Percentiles rank a stretch among this genome's conserved stretches.
Evolutionary conservation across 2,888 invertebrate genomes (phyloP).

Genomic region (Rosalia funebris): DNA sequence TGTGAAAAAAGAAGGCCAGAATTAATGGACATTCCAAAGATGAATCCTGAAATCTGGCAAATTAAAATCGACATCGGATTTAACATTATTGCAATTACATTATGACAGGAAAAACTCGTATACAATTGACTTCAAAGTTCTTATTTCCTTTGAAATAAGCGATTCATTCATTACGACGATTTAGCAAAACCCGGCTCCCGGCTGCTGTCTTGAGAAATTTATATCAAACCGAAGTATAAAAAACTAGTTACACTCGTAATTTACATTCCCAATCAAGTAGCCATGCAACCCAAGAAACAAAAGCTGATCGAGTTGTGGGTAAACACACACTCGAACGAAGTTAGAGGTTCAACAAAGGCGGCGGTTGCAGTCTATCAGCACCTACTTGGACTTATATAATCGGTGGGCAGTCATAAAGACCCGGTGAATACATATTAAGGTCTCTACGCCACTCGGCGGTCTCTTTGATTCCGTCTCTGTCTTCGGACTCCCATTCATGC

Average conservation of each 20-base stretch:
- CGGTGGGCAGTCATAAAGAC: constrained; percentile 55
- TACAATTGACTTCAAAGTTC: constrained; percentile 12
- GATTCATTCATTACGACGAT: constrained; percentile 17
- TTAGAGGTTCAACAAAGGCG: constrained; percentile 33
- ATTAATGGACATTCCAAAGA: background rate
- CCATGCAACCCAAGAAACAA: constrained; percentile 1
- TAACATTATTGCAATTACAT: constrained; percentile 21
- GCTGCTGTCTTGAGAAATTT: constrained; percentile 5
- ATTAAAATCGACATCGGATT: constrained; percentile 14
- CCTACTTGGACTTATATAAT: constrained; percentile 53
- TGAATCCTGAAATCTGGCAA: background rate
- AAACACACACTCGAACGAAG: constrained; percentile 7
- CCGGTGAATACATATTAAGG: constrained; percentile 43
- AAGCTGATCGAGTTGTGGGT: constrained; percentile 6
- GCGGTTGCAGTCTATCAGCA: constrained; percentile 48
- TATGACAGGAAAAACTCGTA: constrained; percentile 19
- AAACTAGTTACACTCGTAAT: constrained; percentile 10
- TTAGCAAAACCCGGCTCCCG: constrained; percentile 3
- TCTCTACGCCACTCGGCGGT: constrained; percentile 9
- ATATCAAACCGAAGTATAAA: background rate
- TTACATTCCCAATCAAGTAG: constrained; percentile 12
- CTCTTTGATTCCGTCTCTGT: constrained; percentile 9
- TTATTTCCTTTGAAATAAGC: constrained; percentile 20
- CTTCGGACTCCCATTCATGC: background rate
- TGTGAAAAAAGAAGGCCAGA: too few relatives aligned